A percentile compares a stretch with the other conserved stretches of the same genome.
Conservation (phyloP, 2,113 vertebrate species). For the Brienomyrus brachyistius region DNA sequence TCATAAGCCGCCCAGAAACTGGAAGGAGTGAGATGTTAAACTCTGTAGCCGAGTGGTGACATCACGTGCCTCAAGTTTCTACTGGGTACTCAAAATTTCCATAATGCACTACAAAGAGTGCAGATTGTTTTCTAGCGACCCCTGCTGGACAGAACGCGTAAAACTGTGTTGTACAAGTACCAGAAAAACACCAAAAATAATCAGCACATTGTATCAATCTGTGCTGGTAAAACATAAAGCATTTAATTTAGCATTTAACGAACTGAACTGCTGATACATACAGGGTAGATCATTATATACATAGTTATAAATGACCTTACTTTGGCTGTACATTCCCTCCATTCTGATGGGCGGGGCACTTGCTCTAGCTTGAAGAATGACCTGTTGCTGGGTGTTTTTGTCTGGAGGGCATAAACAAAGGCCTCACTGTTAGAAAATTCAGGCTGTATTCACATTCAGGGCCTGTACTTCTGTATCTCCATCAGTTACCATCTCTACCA, state of each 20-base stretch:
- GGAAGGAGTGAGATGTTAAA: background rate
- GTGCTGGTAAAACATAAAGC: background rate
- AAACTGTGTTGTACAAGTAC: background rate
- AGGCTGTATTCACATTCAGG: background rate
- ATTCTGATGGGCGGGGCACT: constrained; percentile 62
- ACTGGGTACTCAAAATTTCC: background rate
- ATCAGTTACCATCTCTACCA: background rate
- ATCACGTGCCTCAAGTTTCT: background rate
- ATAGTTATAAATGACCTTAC: constrained; percentile 33
- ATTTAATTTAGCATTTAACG: background rate
- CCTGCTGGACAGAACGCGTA: background rate
- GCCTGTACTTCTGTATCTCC: background rate
- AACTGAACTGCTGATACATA: background rate
- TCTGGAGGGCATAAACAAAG: constrained; percentile 55
- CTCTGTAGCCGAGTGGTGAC: background rate
- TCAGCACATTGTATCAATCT: background rate
- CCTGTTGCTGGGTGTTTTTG: constrained; percentile 71
- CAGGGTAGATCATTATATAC: background rate
- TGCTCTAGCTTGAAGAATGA: constrained; percentile 70
- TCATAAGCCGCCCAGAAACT: background rate
- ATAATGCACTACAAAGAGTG: background rate
- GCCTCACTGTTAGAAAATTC: background rate
- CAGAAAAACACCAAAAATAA: background rate
- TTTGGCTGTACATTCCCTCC: constrained; percentile 65
- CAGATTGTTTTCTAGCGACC: background rate